These are phyloP conservation scores for Xenus cinereus DNA, from an alignment of 2,113 vertebrate genomes.

Conservation along the genomic window DNA sequence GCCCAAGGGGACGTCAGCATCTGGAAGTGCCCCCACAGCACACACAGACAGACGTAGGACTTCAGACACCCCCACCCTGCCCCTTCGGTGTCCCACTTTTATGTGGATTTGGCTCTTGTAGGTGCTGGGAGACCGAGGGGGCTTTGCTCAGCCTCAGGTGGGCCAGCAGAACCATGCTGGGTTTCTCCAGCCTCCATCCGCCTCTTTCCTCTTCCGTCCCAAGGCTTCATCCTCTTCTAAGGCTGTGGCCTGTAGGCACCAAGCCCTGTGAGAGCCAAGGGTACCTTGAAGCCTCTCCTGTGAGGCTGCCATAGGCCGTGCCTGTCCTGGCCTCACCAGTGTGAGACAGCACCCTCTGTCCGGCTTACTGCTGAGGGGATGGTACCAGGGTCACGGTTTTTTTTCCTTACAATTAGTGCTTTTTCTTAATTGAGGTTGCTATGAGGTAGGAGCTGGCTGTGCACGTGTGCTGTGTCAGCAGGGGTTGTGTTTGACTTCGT, in stretches of 20 bases:
- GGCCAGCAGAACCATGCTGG: background rate
- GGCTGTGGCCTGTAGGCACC: background rate
- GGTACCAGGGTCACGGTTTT: background rate
- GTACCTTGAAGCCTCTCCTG: background rate
- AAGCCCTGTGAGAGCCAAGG: background rate
- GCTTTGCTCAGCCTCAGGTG: background rate
- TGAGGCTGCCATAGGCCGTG: background rate
- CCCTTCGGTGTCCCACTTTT: background rate
- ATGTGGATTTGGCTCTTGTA: accelerated
- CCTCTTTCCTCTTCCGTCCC: background rate
- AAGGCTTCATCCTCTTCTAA: background rate
- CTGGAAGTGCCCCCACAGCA: background rate
- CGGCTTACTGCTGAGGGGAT: background rate
- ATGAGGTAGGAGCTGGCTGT: background rate
- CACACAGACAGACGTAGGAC: background rate
- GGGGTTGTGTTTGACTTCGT: background rate
- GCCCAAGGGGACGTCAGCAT: background rate
- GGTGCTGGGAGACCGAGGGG: background rate
- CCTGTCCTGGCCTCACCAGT: background rate
- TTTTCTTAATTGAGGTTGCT: background rate
- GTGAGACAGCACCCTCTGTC: background rate
- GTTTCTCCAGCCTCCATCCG: background rate
- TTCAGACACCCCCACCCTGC: background rate
- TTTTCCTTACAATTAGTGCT: background rate
- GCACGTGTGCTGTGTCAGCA: background rate